These are phyloP conservation scores for Petroica traversi DNA, from an alignment of 2,113 vertebrate species.

Conservation along the genomic window DNA sequence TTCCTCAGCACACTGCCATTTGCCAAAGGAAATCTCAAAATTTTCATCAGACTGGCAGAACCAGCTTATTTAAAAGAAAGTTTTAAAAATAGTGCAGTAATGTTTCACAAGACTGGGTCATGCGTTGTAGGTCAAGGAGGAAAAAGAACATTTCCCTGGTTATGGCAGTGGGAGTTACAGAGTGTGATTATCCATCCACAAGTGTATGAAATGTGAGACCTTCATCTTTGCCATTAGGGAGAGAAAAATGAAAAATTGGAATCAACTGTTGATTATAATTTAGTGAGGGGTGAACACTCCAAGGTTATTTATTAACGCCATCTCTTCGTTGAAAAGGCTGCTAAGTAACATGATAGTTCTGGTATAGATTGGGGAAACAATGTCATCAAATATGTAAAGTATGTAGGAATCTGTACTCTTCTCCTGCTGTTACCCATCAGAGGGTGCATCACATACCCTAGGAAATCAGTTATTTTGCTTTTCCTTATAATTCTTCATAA, in stretches of 20 bases:
- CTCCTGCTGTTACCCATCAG: background rate
- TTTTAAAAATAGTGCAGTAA: background rate
- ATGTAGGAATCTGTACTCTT: background rate
- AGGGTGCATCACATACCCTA: background rate
- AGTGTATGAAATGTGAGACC: background rate
- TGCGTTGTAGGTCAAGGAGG: background rate
- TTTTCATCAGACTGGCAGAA: background rate
- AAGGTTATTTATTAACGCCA: background rate
- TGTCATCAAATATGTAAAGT: background rate
- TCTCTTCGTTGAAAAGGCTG: background rate
- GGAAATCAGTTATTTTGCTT: background rate
- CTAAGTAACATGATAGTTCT: background rate
- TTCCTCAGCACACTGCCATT: background rate
- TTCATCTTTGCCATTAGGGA: background rate
- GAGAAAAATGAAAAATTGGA: background rate
- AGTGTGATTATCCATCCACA: background rate
- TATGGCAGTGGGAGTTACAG: background rate
- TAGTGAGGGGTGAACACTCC: background rate
- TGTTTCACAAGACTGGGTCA: background rate
- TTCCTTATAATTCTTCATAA: background rate
- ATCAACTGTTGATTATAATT: background rate
- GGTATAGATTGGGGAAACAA: background rate
- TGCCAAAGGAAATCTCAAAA: background rate
- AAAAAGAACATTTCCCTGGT: background rate
- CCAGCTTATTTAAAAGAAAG: fast-evolving